A percentile compares a stretch with the other conserved stretches of the same genome.
Conservation (phyloP, 1,140 invertebrate species). For the Dinoponera quadriceps region DNA sequence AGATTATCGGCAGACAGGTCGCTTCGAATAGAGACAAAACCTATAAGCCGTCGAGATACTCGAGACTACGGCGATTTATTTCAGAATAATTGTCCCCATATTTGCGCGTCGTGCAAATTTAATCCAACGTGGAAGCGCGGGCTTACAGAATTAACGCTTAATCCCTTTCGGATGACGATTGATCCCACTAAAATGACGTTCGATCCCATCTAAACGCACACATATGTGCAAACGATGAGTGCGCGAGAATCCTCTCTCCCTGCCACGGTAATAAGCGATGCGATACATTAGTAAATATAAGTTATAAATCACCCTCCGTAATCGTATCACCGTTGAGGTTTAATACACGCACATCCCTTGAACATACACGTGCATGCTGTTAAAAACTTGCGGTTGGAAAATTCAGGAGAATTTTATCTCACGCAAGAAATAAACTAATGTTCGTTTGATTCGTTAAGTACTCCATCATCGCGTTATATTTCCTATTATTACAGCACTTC, state of each 20-base stretch:
- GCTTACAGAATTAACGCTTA: conserved; percentile 40
- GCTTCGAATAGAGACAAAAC: too few species aligned
- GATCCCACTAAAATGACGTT: conserved; percentile 56
- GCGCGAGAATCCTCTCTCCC: conserved; percentile 26
- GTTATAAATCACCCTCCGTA: conserved; percentile 1
- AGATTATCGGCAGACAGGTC: too few species aligned
- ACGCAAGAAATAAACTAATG: too few species aligned
- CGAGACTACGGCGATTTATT: conserved; percentile 28
- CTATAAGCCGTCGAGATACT: neutral
- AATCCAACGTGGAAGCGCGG: conserved; percentile 40
- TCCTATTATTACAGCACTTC: too few species aligned
- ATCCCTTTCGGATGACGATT: conserved; percentile 52
- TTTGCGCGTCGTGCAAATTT: conserved; percentile 45
- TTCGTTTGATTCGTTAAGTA: too few species aligned
- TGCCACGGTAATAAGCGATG: conserved; percentile 27
- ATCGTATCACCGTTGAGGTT: conserved; percentile 3
- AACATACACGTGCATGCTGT: neutral
- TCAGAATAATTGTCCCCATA: conserved; percentile 41
- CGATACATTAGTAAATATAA: neutral
- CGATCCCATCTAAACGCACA: conserved; percentile 47
- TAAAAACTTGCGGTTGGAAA: conserved; percentile 20
- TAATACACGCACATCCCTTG: neutral
- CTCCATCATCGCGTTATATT: too few species aligned
- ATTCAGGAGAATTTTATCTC: too few species aligned
- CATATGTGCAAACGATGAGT: conserved; percentile 39